Base-by-base conservation (phyloP, 1,140 invertebrate species). In the Aphaenogaster ashmeadi region DNA sequence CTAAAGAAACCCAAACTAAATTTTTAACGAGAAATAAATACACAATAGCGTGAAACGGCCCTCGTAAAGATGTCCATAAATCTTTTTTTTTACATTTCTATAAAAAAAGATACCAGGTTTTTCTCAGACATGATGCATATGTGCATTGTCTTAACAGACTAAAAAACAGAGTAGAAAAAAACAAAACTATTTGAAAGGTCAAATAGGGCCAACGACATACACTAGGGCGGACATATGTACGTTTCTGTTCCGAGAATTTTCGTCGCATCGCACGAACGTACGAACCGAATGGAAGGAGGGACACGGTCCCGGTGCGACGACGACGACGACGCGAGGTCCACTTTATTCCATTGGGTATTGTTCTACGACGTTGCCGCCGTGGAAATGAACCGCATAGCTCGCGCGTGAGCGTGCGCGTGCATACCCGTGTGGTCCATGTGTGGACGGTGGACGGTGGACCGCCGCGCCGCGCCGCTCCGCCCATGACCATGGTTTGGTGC, bases 381-480 rank as follows among this genome's bases (percentile, higher is more conserved):
- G 56, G 33, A 78, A 87, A 62, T 54, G 33, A 87, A 41, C 44
- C 64, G 78, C 47, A 69, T 56, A 54, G 33, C 13, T 27, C 27
- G 27, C 44, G 41, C 9, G 13, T 56, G 69, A 72, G 33, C 67
- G 38, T 36, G 60, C 88, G 58, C 62, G 33, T 60, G 38, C 67
- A 74, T 41, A 71, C 62, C 69, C 69, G 77, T 27, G 87, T 89
- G 89, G 83, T 88, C 89, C 90, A 84, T 90, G 60, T 87, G 84
- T 58, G 41, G 41, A 38, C 33, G 27, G 27, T 27, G 27, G 27
- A 27, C 27, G 27, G 27, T 27, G 27, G 27, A 27, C 27, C 27
- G 27, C 27, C 27, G 27, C 27, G 0, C 27, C 27, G 27, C 66
- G 5, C 38, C 79, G 60, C 88, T 91, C 91, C 91, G 89, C 92